Percentiles rank a stretch among this genome's conserved stretches.
These are phyloP conservation scores for Aporophyla lueneburgensis DNA, from an alignment of 2,888 invertebrate genomes.

Conservation along the genomic window DNA sequence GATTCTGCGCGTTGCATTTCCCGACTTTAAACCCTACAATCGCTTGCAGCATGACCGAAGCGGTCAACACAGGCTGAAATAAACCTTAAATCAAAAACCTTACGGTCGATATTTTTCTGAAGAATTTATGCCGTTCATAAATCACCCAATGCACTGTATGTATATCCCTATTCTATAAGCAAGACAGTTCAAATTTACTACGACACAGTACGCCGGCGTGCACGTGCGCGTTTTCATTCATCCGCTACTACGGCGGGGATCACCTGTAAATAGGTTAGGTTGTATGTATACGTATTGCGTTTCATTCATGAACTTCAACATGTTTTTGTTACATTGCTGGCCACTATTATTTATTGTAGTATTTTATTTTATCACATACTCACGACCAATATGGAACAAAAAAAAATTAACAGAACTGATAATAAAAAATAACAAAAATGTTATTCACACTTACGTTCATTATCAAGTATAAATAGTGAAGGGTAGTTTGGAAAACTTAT, in stretches of 20 bases:
- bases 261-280: slow-evolving; percentile 5
- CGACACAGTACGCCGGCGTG: slow-evolving; percentile 22
- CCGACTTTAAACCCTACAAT: slow-evolving; percentile 58
- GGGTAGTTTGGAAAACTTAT: neutral
- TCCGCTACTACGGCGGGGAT: slow-evolving; percentile 7
- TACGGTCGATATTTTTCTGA: slow-evolving; percentile 33
- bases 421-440: neutral
- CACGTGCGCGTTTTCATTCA: slow-evolving; percentile 61
- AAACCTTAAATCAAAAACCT: slow-evolving; percentile 38
- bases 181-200: slow-evolving; percentile 51
- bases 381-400: neutral
- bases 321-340: neutral
- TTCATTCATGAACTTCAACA: slow-evolving; percentile 28
- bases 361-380: neutral
- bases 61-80: slow-evolving; percentile 47
- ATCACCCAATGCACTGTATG: slow-evolving; percentile 37
- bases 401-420: neutral
- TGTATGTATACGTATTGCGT: neutral
- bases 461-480: neutral
- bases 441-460: neutral
- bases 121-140: slow-evolving; percentile 42
- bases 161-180: slow-evolving; percentile 23
- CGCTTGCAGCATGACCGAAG: slow-evolving; percentile 31
- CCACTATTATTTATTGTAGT: neutral
- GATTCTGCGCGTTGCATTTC: slow-evolving; percentile 78